phyloP scores from a whole-genome alignment of 1,140 invertebrate genomes.

The Cotesia glomerata region DNA sequence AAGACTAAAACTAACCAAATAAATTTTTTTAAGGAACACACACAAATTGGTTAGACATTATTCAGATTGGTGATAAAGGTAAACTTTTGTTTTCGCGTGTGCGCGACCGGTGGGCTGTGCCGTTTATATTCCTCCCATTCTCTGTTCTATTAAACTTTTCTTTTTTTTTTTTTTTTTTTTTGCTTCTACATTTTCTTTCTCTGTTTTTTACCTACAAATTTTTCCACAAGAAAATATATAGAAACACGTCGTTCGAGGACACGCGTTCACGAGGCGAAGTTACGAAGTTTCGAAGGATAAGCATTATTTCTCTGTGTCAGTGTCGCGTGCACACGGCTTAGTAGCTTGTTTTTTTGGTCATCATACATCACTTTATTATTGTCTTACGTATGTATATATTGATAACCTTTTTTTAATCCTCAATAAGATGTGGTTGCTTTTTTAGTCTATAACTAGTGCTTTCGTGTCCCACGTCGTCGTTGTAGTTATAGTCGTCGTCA shows the following conservation, averaged over 20 bases:
- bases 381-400: not conserved
- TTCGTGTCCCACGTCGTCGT: conserved; percentile 21
- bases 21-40: not conserved
- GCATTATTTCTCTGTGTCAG: conserved; percentile 24
- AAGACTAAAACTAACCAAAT: not conserved
- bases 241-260: conserved; percentile 24
- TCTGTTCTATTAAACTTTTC: not conserved
- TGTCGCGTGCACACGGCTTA: conserved; percentile 8
- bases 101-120: conserved; percentile 20
- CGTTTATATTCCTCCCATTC: conserved; percentile 3
- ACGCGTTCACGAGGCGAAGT: conserved; percentile 24
- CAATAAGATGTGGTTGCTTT: conserved; percentile 10
- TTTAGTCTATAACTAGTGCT: conserved; percentile 2
- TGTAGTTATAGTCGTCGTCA: too few species aligned
- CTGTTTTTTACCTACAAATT: not conserved
- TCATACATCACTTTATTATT: not conserved
- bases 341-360: not conserved
- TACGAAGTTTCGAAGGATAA: conserved; percentile 4
- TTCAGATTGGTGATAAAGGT: not conserved
- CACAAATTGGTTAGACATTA: not conserved
- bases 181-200: not conserved
- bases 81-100: conserved; percentile 18
- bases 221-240: not conserved
- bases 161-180: not conserved
- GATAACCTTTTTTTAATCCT: not conserved